phyloP scores from a whole-genome alignment of 2,113 vertebrate species.

The Oriolus oriolus region DNA sequence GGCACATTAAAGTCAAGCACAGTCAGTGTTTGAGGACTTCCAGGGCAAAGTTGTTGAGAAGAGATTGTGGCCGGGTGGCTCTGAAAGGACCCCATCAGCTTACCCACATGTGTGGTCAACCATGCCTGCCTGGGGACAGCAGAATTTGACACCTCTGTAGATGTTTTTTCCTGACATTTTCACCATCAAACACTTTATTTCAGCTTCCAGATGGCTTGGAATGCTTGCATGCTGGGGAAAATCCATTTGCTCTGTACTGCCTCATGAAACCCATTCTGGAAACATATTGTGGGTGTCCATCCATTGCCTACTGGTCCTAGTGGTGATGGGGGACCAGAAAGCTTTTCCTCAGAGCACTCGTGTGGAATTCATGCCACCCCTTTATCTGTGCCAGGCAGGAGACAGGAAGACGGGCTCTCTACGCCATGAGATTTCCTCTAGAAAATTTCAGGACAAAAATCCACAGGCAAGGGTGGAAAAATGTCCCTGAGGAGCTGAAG shows the following conservation, averaged over 20 bases:
- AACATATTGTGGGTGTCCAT: not conserved
- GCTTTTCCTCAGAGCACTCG: not conserved
- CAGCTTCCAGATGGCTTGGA: not conserved
- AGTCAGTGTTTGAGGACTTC: not conserved
- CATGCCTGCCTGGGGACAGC: not conserved
- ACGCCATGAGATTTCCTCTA: not conserved
- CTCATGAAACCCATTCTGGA: not conserved
- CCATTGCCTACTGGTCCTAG: not conserved
- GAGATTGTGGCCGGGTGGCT: not conserved
- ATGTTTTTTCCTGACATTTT: not conserved
- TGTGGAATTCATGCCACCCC: not conserved
- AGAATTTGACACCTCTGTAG: not conserved
- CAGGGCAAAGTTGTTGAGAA: not conserved
- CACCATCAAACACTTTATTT: not conserved
- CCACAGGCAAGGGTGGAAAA: not conserved
- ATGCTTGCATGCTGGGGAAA: not conserved
- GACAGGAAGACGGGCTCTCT: not conserved
- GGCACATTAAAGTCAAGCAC: not conserved
- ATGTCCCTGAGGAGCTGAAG: not conserved
- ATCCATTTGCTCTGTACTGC: not conserved
- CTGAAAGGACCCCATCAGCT: not conserved
- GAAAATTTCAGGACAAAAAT: not conserved
- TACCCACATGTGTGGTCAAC: not conserved
- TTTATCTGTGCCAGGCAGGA: not conserved
- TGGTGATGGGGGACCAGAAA: not conserved